These are phyloP conservation scores for Eulemur albifrons DNA, from an alignment of 2,797 vertebrate species.

Conservation along the genomic window DNA sequence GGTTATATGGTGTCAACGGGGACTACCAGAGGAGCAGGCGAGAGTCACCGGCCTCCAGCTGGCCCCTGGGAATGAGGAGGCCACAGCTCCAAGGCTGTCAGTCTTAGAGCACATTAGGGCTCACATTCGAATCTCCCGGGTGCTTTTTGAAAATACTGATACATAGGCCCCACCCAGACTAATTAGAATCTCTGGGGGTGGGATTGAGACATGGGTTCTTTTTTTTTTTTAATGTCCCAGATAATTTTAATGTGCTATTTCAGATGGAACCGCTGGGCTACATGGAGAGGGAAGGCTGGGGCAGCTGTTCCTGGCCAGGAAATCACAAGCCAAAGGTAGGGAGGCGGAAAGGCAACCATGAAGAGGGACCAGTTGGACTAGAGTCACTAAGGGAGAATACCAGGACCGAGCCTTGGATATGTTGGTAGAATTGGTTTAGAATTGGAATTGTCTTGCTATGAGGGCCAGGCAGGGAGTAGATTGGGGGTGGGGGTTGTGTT, in stretches of 20 bases:
- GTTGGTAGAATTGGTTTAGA: not conserved
- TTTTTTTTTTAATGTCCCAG: not conserved
- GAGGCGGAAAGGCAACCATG: not conserved
- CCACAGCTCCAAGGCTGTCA: accelerated
- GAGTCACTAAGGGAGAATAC: not conserved
- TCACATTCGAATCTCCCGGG: not conserved
- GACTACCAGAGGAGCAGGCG: not conserved
- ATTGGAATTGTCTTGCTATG: not conserved
- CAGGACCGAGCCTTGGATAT: not conserved
- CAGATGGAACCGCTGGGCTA: not conserved
- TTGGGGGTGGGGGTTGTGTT: not conserved
- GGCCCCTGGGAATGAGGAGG: not conserved
- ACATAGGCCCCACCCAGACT: not conserved
- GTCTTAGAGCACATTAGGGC: not conserved
- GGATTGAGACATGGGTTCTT: not conserved
- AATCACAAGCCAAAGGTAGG: not conserved
- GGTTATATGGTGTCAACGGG: accelerated
- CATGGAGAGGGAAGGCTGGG: not conserved
- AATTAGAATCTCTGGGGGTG: not conserved
- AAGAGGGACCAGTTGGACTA: not conserved
- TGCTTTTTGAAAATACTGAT: not conserved
- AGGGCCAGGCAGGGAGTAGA: not conserved
- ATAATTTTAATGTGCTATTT: not conserved
- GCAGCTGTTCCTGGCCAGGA: not conserved
- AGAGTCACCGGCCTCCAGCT: not conserved